A percentile compares a stretch with the other conserved stretches of the same genome.
Evolutionary conservation across 2,113 vertebrate species (phyloP).

Genomic region (Martes martes): DNA sequence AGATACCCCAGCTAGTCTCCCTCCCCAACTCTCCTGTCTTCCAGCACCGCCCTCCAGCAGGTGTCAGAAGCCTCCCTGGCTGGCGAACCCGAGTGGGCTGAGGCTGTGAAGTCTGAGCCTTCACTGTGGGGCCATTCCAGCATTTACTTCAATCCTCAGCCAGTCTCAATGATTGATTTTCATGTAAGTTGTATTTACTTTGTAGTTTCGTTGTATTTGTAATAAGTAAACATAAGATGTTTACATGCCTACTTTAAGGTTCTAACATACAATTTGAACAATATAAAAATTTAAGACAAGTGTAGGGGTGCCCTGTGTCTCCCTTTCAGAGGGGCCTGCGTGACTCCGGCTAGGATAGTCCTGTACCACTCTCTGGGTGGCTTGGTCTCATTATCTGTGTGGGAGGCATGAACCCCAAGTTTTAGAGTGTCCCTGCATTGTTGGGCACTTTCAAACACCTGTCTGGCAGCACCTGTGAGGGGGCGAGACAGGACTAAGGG

Average conservation of each 20-base stretch:
- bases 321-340: neutral
- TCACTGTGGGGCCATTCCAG: fast-evolving
- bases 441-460: neutral
- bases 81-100: fast-evolving
- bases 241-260: neutral
- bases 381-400: too few relatives aligned
- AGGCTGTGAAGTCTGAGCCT: neutral
- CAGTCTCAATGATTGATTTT: neutral
- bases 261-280: neutral
- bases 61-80: neutral
- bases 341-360: neutral
- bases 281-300: neutral
- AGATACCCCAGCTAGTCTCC: neutral
- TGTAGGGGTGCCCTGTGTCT: fast-evolving
- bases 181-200: too few relatives aligned
- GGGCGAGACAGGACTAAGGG: neutral
- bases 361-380: fast-evolving
- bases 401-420: too few relatives aligned
- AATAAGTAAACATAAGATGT: neutral
- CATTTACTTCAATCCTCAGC: neutral
- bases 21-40: neutral
- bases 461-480: fast-evolving
- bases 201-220: neutral
- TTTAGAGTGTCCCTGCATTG: neutral
- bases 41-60: neutral